Base-by-base conservation (phyloP, 2,888 invertebrate genomes). In the Cosmia trapezina region DNA sequence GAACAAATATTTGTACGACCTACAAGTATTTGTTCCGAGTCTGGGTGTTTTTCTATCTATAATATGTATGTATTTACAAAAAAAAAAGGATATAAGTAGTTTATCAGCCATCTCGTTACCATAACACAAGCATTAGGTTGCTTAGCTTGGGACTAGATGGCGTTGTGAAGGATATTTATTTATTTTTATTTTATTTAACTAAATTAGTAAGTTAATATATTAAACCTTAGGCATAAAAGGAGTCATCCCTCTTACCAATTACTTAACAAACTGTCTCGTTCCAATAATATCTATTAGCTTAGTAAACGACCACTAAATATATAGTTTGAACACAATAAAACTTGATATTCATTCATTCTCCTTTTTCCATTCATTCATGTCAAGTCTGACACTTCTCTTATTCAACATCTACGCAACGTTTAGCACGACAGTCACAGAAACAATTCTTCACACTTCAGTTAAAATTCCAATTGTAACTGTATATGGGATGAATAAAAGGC, bases 401-500 rank as follows among this genome's bases (percentile, higher is more conserved):
- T 41, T 45, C 14, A n/a, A 41, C 28, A 33, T 17, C 17, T 12
- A n/a, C 45, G 19, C 17, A 57, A 28, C 37, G 14, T 57, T 65
- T 28, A 54, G 9, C 47, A 45, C n/a, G 45, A 54, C 51, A 41
- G 45, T 51, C 28, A 64, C 17, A 64, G 54, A 72, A 47, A 78
- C 57, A 70, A 49, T 57, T 45, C 56, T 79, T 79, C 47, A 70
- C 74, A 70, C 61, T 56, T 12, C 70, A 65, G 47, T 75, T 80
- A 70, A 80, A 86, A 84, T 77, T 78, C 60, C 70, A 73, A 75
- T 63, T 77, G 79, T 83, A 78, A 70, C 75, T 65, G 54, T 76
- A 61, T 73, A 73, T 17, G 67, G 51, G 57, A 83, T 66, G 73
- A 75, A 70, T 68, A 33, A 76, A 75, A 83, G 80, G 83, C 79